These are phyloP conservation scores for Drosophila emarginata DNA, from an alignment of 2,888 invertebrate genomes.

Conservation along the genomic window DNA sequence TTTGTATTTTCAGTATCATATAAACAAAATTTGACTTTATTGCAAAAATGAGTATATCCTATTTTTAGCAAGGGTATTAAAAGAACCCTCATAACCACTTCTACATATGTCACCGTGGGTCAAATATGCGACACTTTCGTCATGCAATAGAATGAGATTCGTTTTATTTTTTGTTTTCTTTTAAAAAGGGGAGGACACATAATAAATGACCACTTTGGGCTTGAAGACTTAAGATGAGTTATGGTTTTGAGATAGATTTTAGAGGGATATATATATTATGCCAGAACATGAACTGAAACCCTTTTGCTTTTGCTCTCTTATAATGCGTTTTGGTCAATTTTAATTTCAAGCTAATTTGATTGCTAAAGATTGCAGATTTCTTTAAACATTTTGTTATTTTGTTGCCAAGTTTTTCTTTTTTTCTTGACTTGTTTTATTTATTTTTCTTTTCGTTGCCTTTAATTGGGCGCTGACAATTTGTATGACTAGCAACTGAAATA, in stretches of 20 bases:
- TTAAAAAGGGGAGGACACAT: slow-evolving; percentile 36
- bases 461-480: slow-evolving; percentile 73
- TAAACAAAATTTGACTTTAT: too few relatives aligned
- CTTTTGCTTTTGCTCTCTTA: slow-evolving; percentile 33
- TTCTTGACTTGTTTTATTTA: slow-evolving; percentile 35
- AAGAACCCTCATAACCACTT: slow-evolving; percentile 12
- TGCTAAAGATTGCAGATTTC: slow-evolving; percentile 14
- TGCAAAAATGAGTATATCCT: not conserved
- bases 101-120: slow-evolving; percentile 53
- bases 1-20: too few relatives aligned
- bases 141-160: slow-evolving; percentile 45
- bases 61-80: not conserved
- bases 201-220: slow-evolving; percentile 64
- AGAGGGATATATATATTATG: slow-evolving; percentile 50
- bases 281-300: slow-evolving; percentile 59
- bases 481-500: slow-evolving; percentile 62
- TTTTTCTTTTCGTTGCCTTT: not conserved
- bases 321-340: slow-evolving; percentile 54
- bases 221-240: slow-evolving; percentile 56
- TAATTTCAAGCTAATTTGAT: slow-evolving; percentile 18
- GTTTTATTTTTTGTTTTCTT: not conserved
- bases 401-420: not conserved
- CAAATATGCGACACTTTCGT: slow-evolving; percentile 68
- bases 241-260: slow-evolving; percentile 42
- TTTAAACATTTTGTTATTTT: too few relatives aligned